Percentiles rank a stretch among this genome's conserved stretches.
Evolutionary conservation across 2,113 vertebrate species (phyloP).

Genomic region (Solea senegalensis): DNA sequence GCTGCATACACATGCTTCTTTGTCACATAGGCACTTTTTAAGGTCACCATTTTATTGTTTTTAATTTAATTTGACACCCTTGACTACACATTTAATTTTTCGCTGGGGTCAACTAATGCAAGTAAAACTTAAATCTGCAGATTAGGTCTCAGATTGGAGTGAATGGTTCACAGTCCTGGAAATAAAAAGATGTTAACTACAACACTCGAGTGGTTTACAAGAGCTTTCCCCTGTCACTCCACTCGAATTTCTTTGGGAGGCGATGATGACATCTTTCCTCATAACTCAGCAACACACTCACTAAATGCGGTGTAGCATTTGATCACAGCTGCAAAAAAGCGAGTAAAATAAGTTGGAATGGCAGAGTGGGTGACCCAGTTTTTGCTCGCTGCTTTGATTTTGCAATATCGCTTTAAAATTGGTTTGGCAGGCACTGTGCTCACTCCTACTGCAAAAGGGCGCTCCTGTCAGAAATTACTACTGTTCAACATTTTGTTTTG

Average conservation of each 20-base stretch:
- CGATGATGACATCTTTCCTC: slow-evolving; percentile 14
- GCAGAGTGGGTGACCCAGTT: neutral
- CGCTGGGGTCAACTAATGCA: neutral
- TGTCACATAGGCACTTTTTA: slow-evolving; percentile 53
- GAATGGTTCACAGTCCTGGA: neutral
- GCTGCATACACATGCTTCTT: slow-evolving; percentile 11
- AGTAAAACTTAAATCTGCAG: neutral
- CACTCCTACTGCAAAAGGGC: neutral
- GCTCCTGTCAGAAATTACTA: neutral
- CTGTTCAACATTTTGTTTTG: neutral
- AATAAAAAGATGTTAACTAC: neutral
- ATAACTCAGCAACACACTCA: slow-evolving; percentile 18
- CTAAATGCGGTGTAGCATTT: slow-evolving; percentile 1
- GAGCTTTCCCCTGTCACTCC: neutral
- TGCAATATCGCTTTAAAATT: neutral
- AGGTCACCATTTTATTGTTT: slow-evolving; percentile 4
- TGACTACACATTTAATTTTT: slow-evolving; percentile 4
- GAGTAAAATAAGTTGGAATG: neutral
- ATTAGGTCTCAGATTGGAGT: neutral
- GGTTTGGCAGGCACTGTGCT: too few species aligned
- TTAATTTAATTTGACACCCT: neutral
- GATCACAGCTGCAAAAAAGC: too few species aligned
- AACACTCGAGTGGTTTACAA: neutral
- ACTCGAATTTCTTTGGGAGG: neutral
- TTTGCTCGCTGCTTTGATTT: slow-evolving; percentile 18